Conservation (phyloP, 2,888 invertebrate species). For the Timema podura region DNA sequence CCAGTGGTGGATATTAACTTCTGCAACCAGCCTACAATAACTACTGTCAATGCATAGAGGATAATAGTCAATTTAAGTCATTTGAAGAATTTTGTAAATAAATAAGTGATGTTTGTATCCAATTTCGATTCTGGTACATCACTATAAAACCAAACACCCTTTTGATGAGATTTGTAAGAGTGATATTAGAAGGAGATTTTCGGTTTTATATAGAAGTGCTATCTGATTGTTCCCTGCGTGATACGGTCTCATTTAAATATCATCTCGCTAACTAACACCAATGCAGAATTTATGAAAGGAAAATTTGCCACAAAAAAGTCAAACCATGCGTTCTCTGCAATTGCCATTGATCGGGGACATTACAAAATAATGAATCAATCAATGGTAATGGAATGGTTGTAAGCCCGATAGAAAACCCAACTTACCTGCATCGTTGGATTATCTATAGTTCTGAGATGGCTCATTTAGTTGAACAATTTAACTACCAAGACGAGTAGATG, state of each 20-base stretch:
- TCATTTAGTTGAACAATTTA: not conserved
- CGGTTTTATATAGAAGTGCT: not conserved
- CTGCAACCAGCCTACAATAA: not conserved
- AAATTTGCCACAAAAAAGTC: constrained; percentile 3
- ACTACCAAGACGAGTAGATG: not conserved
- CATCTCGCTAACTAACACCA: not conserved
- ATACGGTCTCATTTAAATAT: not conserved
- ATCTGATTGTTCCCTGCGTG: not conserved
- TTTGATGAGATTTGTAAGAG: not conserved
- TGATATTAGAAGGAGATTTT: not conserved
- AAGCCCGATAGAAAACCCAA: not conserved
- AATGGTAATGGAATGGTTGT: constrained; percentile 3
- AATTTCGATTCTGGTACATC: constrained; percentile 3
- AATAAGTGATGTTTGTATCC: not conserved
- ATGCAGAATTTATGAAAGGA: not conserved
- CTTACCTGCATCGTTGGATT: not conserved
- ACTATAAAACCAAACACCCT: not conserved
- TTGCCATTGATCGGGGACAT: constrained; percentile 5
- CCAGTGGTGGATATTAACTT: not conserved
- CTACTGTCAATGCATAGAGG: not conserved
- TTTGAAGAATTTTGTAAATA: not conserved
- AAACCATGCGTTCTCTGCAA: not conserved
- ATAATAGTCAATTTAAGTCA: not conserved
- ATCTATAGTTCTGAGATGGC: constrained; percentile 7
- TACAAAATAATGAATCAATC: constrained; percentile 8